Base-by-base conservation (phyloP, 2,888 invertebrate genomes). In the Drosophila phalerata region DNA sequence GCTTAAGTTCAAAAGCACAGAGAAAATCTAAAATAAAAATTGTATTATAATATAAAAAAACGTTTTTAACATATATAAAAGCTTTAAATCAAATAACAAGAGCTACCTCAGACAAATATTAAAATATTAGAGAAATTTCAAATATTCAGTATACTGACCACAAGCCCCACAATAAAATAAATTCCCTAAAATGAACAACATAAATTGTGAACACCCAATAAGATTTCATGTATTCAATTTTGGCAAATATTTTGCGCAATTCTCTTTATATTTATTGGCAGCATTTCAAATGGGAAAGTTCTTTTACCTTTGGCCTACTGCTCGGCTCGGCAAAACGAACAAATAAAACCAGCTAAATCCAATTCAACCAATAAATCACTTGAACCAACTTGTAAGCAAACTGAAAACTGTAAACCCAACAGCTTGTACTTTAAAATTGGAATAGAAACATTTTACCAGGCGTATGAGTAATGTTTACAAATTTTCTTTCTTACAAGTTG, bases 291-390 rank as follows among this genome's bases (percentile, higher is more conserved):
- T 28, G 56, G 17, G 47, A 70, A 79, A 85, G 89, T 83, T 89
- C 89, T 79, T 79, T 88, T 85, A 89, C 83, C 88, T 88, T 89
- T 83, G 88, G 88, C 88, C 83, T 79, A 85, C 66, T 87, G 42
- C 49, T 19, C 28, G 53, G 40, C 70, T 53, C 8, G 52, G 53
- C 38, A 71, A 68, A 82, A 56, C 77, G 77, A 66, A 56, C 62
- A 68, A 64, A 42, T 48, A 30, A 42, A 85, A 63, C 49, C 75
- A 88, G 64, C 64, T 53, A 81, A 81, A 61, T 82, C 67, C 60
- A 83, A 85, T 80, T 75, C 10, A 37, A 32, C 58, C 38, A 63
- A 75, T 75, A 75, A 75, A 75, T 75, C 75, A 79, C 53, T 57
- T 66, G 40, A 79, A 53, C 60, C 87, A 80, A 81, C 47, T 55